Percentiles rank a stretch among this genome's conserved stretches.
Evolutionary conservation across 1,140 invertebrate genomes (phyloP).

Genomic region (Tenebrio molitor): DNA sequence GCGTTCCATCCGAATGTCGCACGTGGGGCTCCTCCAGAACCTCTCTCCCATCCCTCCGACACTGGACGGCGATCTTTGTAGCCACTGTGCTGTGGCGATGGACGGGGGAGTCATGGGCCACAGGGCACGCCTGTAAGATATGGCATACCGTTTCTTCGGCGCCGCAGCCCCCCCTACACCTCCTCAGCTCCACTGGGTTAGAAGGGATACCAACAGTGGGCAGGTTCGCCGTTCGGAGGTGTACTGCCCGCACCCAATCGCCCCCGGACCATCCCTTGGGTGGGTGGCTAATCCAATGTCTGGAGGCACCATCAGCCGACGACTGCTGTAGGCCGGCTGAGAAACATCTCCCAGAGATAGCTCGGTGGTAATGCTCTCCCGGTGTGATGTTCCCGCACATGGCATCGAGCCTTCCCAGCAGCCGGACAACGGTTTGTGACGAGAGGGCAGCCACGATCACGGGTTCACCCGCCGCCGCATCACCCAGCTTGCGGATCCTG

Average conservation of each 20-base stretch:
- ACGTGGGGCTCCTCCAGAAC: no score
- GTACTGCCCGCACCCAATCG: no score
- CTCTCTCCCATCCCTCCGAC: no score
- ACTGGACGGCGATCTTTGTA: background rate
- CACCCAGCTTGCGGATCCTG: background rate
- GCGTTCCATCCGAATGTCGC: constrained; percentile 1
- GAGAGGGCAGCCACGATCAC: background rate
- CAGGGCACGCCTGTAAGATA: constrained; percentile 1
- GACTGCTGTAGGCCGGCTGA: constrained; percentile 67
- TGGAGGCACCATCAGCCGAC: constrained; percentile 32
- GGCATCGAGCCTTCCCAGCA: background rate
- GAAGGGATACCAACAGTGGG: background rate
- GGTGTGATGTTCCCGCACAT: constrained; percentile 53
- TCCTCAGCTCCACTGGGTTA: background rate
- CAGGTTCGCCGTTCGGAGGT: no score
- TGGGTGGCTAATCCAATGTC: background rate
- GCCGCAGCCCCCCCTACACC: background rate
- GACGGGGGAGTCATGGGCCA: background rate
- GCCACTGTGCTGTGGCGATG: background rate
- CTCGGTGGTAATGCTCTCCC: constrained; percentile 34
- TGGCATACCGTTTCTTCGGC: background rate
- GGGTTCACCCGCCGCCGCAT: background rate
- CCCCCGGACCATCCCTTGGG: constrained; percentile 1
- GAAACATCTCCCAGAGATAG: constrained; percentile 57
- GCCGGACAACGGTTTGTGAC: background rate